Conservation (phyloP, 2,797 vertebrate species). For the Tolypeutes matacus region DNA sequence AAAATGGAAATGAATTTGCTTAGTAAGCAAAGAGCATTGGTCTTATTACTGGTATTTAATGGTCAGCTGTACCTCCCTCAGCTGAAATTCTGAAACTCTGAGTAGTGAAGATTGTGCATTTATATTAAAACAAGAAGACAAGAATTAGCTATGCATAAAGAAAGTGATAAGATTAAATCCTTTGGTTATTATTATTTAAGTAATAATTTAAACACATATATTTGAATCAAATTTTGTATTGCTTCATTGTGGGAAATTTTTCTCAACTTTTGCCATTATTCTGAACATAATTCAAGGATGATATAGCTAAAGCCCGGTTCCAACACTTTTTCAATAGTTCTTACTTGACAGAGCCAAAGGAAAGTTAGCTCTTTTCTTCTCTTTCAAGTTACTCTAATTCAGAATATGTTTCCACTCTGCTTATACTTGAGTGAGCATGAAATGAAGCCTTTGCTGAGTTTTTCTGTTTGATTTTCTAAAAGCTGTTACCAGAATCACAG, state of each 20-base stretch:
- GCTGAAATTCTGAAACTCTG: not conserved
- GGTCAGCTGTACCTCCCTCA: not conserved
- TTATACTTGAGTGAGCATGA: constrained; percentile 64
- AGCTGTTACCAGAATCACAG: constrained; percentile 52
- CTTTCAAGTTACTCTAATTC: constrained; percentile 32
- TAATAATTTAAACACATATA: constrained; percentile 37
- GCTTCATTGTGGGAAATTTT: not conserved
- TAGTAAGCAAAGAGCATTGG: not conserved
- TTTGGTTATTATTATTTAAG: not conserved
- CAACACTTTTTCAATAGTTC: not conserved
- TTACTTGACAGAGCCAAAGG: constrained; percentile 23
- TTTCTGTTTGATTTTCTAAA: constrained; percentile 74
- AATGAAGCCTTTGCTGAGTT: constrained; percentile 61
- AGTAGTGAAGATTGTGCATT: not conserved
- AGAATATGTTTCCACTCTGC: constrained; percentile 7
- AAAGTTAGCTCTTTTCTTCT: not conserved
- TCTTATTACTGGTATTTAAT: not conserved
- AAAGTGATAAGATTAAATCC: not conserved
- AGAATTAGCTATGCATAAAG: not conserved
- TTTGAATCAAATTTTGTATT: constrained; percentile 22
- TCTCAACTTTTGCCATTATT: not conserved
- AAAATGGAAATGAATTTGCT: constrained; percentile 9
- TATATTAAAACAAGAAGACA: not conserved
- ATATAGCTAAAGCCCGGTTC: not conserved
- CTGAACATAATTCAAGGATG: not conserved